Evolutionary conservation across 92 coral and sea anemone genomes (phyloP), one percentile per base, ranked within the genome.

Genomic region (Pocillopora grandis): DNA sequence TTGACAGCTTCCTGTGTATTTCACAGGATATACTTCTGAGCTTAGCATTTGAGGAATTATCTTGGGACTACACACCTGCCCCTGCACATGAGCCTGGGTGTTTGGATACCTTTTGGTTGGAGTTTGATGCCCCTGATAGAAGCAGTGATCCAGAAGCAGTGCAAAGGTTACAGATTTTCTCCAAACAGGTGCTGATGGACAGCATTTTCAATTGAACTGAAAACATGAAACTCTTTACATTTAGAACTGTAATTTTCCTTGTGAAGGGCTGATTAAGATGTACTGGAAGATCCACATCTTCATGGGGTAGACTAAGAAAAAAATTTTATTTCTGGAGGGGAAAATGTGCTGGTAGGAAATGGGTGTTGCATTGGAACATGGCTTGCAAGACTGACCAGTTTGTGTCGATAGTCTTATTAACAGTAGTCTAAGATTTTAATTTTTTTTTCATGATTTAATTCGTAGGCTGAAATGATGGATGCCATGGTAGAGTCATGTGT

Each of bases 401-500:
- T 42, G 52, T 42, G 52, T 42, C 52, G 52, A 42, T 3, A 3
- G 4, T 3, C 8, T 42, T 7, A 42, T 42, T 42, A 42, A 42
- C 18, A 13, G 55, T 35, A 31, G 55, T 35, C 12, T 61, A 13
- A 2, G 17, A 67, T 16, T 23, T 33, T 23, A 13, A 16, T 57
- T 62, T 0, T 37, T 37, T 71, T 16, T 8, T n/a, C 23, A 61
- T 84, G 63, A 37, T 72, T 15, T 66, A 9, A 42, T 7, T 42
- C 8, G 5, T 79, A 92, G 91, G 99, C 99, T 1, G 89, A 92
- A 70, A 96, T 96, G 99, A 94, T 96, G 93, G 99, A 96, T 76
- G 99, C 99, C 60, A 89, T 96, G 98, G 99, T 96, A 8, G 94
- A 92, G 59, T 96, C 99, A 20, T 96, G 99, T 86, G 99, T 94